Evolutionary conservation across 2,888 invertebrate genomes (phyloP).

Genomic region (Zygogramma bicolorata): DNA sequence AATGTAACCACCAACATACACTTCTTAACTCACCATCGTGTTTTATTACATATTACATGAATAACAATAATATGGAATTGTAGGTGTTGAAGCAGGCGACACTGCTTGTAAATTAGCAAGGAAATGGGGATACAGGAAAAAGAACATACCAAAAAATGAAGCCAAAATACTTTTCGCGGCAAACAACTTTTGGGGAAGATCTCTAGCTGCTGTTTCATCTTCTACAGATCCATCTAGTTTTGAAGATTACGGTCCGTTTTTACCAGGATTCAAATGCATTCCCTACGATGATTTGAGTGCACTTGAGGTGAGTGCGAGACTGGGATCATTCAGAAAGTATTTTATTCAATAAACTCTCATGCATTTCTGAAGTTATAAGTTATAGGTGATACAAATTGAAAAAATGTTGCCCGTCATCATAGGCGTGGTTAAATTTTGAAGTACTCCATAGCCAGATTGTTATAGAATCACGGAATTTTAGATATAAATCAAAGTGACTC

Average conservation of each 20-base stretch:
- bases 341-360: no score
- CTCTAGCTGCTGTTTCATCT: conserved; percentile 82
- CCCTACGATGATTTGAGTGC: conserved; percentile 81
- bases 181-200: conserved; percentile 88
- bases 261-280: conserved; percentile 81
- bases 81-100: conserved; percentile 85
- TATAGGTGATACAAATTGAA: no score
- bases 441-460: no score
- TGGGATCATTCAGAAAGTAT: no score
- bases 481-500: no score
- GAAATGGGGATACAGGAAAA: conserved; percentile 85
- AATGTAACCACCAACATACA: no score
- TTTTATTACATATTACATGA: no score
- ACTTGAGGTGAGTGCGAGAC: conserved; percentile 76
- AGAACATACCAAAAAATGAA: conserved; percentile 76
- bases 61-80: not conserved
- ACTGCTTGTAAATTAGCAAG: conserved; percentile 83
- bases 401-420: no score
- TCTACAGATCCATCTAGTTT: conserved; percentile 81
- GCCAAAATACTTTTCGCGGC: conserved; percentile 81
- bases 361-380: no score
- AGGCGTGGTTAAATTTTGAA: no score
- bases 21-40: no score
- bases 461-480: no score
- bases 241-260: conserved; percentile 81